Evolutionary conservation across 2,888 invertebrate species (phyloP).

Genomic region (Heteromyza rotundicornis): DNA sequence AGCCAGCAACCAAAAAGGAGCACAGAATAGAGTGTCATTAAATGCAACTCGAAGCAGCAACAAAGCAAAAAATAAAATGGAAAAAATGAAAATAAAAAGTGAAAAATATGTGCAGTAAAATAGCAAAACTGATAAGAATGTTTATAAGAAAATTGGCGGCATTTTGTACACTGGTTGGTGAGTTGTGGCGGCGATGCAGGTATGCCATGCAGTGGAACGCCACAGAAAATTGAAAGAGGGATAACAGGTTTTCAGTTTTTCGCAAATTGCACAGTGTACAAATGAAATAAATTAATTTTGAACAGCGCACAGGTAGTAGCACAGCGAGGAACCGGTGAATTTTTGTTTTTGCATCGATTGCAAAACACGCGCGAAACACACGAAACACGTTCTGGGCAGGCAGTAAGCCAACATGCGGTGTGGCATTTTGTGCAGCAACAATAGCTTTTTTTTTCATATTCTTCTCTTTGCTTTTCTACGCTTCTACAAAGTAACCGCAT

Average conservation of each 20-base stretch:
- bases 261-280: constrained; percentile 1
- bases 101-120: background rate
- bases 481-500: constrained; percentile 29
- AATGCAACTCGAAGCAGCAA: too few relatives aligned
- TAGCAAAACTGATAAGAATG: constrained; percentile 21
- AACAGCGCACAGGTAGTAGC: background rate
- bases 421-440: constrained; percentile 1
- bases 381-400: background rate
- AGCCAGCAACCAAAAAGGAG: background rate
- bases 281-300: background rate
- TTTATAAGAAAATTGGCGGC: constrained; percentile 25
- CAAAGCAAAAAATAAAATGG: background rate
- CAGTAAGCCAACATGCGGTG: constrained; percentile 8
- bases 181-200: constrained; percentile 2
- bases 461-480: background rate
- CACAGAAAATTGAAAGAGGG: background rate
- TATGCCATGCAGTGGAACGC: background rate
- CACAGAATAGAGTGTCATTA: too few relatives aligned
- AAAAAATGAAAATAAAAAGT: background rate
- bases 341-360: constrained; percentile 3
- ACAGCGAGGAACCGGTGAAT: background rate
- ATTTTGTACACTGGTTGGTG: constrained; percentile 1
- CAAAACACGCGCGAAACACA: constrained; percentile 6
- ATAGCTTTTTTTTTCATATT: background rate
- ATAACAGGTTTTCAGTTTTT: constrained; percentile 5